phyloP scores from a whole-genome alignment of 2,888 invertebrate genomes.

The Callyntrura sp. region DNA sequence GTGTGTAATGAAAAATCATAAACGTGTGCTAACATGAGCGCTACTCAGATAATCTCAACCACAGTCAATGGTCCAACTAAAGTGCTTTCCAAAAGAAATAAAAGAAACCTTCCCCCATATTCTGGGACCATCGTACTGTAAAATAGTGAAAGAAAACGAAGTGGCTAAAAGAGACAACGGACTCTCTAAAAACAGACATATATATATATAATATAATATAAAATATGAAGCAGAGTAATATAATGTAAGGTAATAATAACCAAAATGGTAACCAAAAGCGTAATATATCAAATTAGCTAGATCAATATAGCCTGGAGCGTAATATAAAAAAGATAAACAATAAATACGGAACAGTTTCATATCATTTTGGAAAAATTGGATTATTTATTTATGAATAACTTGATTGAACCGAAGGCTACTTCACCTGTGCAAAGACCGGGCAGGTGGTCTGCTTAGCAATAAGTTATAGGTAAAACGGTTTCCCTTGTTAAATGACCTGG shows the following conservation, averaged over 20 bases:
- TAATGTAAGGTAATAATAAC: neutral
- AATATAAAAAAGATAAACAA: constrained; percentile 37
- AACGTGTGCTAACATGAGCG: neutral
- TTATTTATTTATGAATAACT: constrained; percentile 55
- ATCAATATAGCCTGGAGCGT: constrained; percentile 36
- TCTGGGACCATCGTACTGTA: neutral
- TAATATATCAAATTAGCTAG: constrained; percentile 21
- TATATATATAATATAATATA: no score
- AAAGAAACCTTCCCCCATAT: neutral
- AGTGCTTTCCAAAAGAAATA: neutral
- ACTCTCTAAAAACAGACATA: constrained; percentile 6
- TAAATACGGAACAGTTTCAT: constrained; percentile 22
- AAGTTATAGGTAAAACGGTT: constrained; percentile 74
- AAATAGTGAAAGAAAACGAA: neutral
- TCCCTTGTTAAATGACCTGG: constrained; percentile 82
- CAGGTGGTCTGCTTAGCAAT: constrained; percentile 79
- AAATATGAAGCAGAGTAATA: constrained; percentile 6
- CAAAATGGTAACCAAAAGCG: constrained; percentile 16
- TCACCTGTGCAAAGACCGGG: constrained; percentile 82
- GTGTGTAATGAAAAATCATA: neutral
- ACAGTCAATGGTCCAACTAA: neutral
- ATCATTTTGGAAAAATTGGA: constrained; percentile 54
- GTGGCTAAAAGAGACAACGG: neutral
- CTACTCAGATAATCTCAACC: neutral
- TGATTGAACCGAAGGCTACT: constrained; percentile 76